Evolutionary conservation across 2,797 vertebrate species (phyloP), one percentile per base, ranked within the genome.

Genomic region (Xyrichtys novacula): DNA sequence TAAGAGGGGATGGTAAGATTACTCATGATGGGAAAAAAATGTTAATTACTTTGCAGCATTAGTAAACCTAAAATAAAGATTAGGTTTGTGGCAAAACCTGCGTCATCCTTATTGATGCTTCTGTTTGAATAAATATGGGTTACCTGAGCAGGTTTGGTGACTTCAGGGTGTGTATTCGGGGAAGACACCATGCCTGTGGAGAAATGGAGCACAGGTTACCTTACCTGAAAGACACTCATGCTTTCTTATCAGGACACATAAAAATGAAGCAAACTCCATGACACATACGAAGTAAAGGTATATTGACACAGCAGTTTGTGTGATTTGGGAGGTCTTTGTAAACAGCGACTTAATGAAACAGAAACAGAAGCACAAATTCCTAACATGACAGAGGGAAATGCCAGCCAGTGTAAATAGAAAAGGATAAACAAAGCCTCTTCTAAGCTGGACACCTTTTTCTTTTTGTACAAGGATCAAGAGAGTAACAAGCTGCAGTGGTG

Each of bases 81-180:
- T n/a, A 36, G 23, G 3, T 38, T 31, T 57, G 54, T 19, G n/a
- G 10, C 12, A 39, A 25, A 66, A 43, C 16, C 42, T 48, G 19
- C 20, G 57, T 49, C 16, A 8, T 44, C 32, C 12, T 47, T 43
- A 43, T 14, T 62, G 17, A 53, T 28, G 20, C 16, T 36, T 25
- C 15, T 8, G 32, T 44, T 65, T 7, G 3, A 34, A 38, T 23
- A 55, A 54, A 68, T 44, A 53, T 34, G 7, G 0, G 38, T 59
- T 91, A 95, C 94, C 93, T 93, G 83, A 71, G 60, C 82, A 59
- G 80, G 76, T 77, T 82, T 83, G 42, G 77, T 60, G 55, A 50
- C 61, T 28, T 78, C 44, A 40, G 54, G 3, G 14, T 68, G 79
- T 4, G 29, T 59, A 32, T 20, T 78, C 3, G 61, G 19, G 71